Evolutionary conservation across 2,797 vertebrate genomes (phyloP), one percentile per base, ranked within the genome.

Genomic region (Gastrophryne carolinensis): DNA sequence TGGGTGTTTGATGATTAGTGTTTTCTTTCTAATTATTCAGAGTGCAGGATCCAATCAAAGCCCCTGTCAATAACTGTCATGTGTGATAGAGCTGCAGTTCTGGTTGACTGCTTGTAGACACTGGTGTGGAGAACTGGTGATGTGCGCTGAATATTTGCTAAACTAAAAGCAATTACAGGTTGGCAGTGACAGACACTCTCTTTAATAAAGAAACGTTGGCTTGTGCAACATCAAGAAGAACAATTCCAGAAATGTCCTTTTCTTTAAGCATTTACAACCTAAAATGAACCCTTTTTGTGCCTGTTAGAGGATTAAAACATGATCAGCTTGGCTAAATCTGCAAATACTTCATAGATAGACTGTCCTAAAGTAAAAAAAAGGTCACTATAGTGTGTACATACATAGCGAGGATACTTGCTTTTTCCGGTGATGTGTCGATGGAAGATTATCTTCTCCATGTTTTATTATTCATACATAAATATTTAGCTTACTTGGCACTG

Each of bases 11-110:
- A 76, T 69, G 32, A 69, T 69, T 49, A 64, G 54, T 70, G 56
- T 70, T 56, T 47, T 58, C 26, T 65, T 27, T 71, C 67, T 71
- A 60, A 71, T 71, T 72, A 78, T 72, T 64, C 61, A 65, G 57
- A 72, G 61, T 39, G 29, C 75, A 41, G 24, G 60, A 52, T 66
- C 67, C 75, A 65, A 78, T 72, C 75, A 71, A 72, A 72, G 58
- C 52, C 52, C 52, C 41, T 72, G 75, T 69, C 75, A 78, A 78
- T 78, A 78, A 65, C 75, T 78, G 75, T 78, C 75, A 72, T 44
- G 21, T 10, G 39, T 78, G 75, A 78, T 78, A 78, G 75, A 78
- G 75, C 75, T 65, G 75, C 75, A 50, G 75, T 78, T 78, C 75
- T 78, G 75, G 58, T 57, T 72, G 75, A 63, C 68, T 78, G 68